Evolutionary conservation across 2,888 invertebrate genomes (phyloP).

Genomic region (Sesamia inferens): DNA sequence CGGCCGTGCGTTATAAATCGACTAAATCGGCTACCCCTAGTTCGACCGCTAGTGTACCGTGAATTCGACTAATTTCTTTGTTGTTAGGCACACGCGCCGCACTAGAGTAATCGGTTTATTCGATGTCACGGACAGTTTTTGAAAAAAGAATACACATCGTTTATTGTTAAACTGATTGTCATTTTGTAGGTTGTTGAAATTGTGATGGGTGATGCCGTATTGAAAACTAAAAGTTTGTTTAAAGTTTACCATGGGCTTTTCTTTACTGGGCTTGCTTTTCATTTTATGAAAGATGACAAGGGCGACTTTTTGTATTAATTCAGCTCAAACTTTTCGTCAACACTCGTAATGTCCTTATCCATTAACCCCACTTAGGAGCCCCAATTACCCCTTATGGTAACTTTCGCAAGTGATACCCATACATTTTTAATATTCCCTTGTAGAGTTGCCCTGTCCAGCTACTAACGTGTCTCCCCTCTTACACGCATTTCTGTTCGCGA

Average conservation of each 20-base stretch:
- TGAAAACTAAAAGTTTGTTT: background rate
- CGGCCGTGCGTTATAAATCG: slow-evolving; percentile 79
- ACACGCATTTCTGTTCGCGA: slow-evolving; percentile 71
- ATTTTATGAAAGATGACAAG: background rate
- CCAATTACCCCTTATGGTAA: slow-evolving; percentile 45
- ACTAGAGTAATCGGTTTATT: slow-evolving; percentile 54
- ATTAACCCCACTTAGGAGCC: slow-evolving; percentile 46
- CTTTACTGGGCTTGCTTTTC: background rate
- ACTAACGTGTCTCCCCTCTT: slow-evolving; percentile 61
- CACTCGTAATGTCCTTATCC: slow-evolving; percentile 15
- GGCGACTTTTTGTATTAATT: slow-evolving; percentile 9
- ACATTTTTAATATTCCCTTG: slow-evolving; percentile 63
- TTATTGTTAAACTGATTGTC: background rate
- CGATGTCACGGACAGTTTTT: slow-evolving; percentile 45
- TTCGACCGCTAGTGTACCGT: slow-evolving; percentile 62
- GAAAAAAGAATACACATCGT: slow-evolving; percentile 26
- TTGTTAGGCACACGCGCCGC: slow-evolving; percentile 63
- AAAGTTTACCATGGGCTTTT: background rate
- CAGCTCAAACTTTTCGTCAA: slow-evolving; percentile 4
- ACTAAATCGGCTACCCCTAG: slow-evolving; percentile 62
- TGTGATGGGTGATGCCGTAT: background rate
- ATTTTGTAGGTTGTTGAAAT: background rate
- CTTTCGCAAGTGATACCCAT: slow-evolving; percentile 51
- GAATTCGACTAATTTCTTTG: slow-evolving; percentile 67
- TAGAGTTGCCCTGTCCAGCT: slow-evolving; percentile 36